Evolutionary conservation across 2,113 vertebrate species (phyloP), one percentile per base, ranked within the genome.

Genomic region (Gallinago undulata): DNA sequence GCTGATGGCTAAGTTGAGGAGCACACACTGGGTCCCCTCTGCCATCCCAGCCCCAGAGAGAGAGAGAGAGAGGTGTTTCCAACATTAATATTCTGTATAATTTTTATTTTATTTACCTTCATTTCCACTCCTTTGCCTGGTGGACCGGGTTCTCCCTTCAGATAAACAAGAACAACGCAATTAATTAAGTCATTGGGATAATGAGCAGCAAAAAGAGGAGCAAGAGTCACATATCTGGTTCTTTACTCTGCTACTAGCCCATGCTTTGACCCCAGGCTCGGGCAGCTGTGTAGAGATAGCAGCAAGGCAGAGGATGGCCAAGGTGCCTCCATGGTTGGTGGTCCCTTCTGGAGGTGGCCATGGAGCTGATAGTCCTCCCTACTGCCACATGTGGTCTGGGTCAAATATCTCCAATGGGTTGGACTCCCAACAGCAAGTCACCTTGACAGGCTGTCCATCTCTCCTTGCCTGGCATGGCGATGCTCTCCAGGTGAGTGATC

Each of bases 61-160:
- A 12, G 21, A 3, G 14, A 15, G 68, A 39, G 39, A 43, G 41
- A 43, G 41, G 41, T 43, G 41, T 43, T 43, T 43, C 13, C 41
- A 43, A 43, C 41, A 43, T 43, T 43, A 43, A 43, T 6, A 24
- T 1, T 9, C 6, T 13, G 9, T 30, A 10, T 12, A 45, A 10
- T 43, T 84, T 57, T 41, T 11, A 27, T 55, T 79, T 76, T 14
- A 19, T 62, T 97, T 97, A 98, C 97, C 97, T 97, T 41, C 73
- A 97, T 97, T 66, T 97, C 96, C 45, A 97, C 51, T 51, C 50
- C 95, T 96, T 78, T 97, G 55, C 96, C 96, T 51, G 96, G 92
- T 21, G 88, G 93, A 55, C 96, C 97, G 0, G 96, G 96, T 8
- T 97, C 97, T 62, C 97, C 97, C 97, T 97, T 87, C 73, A 83